Conservation (phyloP, 2,888 invertebrate genomes). For the Phaedon cochleariae region DNA sequence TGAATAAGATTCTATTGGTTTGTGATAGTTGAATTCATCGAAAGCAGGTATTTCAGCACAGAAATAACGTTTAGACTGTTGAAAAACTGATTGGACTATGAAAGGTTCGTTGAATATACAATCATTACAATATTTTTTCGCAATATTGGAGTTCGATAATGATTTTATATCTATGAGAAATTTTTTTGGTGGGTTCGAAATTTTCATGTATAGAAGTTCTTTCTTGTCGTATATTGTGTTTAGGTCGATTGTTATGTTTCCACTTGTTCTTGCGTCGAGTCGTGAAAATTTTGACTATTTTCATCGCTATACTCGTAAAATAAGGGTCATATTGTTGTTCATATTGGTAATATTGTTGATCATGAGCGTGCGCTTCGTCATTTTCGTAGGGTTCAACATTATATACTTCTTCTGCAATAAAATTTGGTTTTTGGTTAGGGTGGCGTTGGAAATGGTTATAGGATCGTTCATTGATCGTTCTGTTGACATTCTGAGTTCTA, state of each 20-base stretch:
- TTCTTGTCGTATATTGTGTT: constrained; percentile 1
- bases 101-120: constrained; percentile 1
- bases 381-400: not conserved
- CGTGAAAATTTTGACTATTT: constrained; percentile 6
- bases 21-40: not conserved
- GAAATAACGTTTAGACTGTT: not conserved
- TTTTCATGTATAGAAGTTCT: not conserved
- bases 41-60: constrained; percentile 1
- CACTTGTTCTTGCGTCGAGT: not conserved
- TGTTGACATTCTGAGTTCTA: no score
- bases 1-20: not conserved
- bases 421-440: no score
- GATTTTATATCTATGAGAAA: constrained; percentile 1
- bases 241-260: not conserved
- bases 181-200: not conserved
- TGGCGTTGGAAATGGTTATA: no score
- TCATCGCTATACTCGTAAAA: not conserved
- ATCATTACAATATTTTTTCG: not conserved
- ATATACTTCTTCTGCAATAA: not conserved
- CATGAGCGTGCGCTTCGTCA: not conserved
- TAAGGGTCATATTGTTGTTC: not conserved
- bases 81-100: constrained; percentile 3
- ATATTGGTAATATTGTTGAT: not conserved
- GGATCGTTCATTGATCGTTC: no score
- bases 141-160: not conserved